Base-by-base conservation (phyloP, 2,888 invertebrate genomes). In the Caenorhabditis japonica region DNA sequence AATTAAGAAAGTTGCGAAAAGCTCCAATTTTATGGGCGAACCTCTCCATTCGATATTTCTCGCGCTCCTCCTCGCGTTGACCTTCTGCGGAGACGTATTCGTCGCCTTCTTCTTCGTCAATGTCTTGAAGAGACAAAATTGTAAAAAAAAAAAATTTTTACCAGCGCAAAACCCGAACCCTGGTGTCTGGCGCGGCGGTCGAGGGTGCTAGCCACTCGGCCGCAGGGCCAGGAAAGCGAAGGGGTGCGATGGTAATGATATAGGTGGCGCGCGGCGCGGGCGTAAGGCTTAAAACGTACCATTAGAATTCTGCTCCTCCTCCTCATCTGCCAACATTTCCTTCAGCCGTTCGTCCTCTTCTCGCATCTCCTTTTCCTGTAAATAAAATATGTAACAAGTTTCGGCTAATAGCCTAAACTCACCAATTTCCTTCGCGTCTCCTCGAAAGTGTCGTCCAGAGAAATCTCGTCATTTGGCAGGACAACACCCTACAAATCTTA, bases 311-410 rank as follows among this genome's bases (percentile, higher is more conserved):
- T 75, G 69, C 21, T 79, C 75, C 2, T 70, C 73, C 36, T 76
- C 79, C 36, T 79, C 79, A 52, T 79, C 79, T 13, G 70, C 72
- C 41, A 79, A 34, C 72, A 76, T 72, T 43, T 75, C 64, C 44
- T 53, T 55, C 44, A 75, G 21, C 60, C 76, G 66, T 44, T 75
- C 76, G 38, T 76, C 72, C 46, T 79, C 79, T 47, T 79, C 76
- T 27, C 60, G 49, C 79, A 79, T 79, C 39, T 79, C 76, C 21
- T 68, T 72, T 49, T 77, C 53, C 61, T 62, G 23, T 17, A 68
- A 66, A 27, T 13, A 23, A 56, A 44, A 47, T 39, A n/a, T n/a
- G n/a, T n/a, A n/a, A n/a, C 58, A 52, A 59, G 30, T 8, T 25
- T 15, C 17, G 12, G 19, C 5, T 15, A 4, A 12, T 30, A 10